Percentiles rank a stretch among this genome's conserved stretches.
These are phyloP conservation scores for Epizoanthus scotinus DNA, from an alignment of 92 coral and sea anemone genomes.

Conservation along the genomic window DNA sequence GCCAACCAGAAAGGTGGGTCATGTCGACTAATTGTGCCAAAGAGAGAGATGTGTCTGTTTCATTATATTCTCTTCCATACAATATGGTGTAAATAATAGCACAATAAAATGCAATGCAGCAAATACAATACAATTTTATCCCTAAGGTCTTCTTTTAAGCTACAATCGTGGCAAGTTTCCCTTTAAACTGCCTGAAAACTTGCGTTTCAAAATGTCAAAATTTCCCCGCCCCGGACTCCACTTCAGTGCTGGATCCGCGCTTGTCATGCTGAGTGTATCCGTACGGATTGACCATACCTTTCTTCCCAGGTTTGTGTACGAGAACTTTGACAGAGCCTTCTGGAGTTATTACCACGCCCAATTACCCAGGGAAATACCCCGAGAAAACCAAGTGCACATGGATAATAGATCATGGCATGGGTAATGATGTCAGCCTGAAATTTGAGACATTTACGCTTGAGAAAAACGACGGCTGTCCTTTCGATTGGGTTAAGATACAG, in stretches of 20 bases:
- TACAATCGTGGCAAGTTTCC: too few species aligned
- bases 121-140: too few species aligned
- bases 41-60: not conserved
- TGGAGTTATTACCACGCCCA: constrained; percentile 72
- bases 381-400: constrained; percentile 52
- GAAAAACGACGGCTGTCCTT: constrained; percentile 46
- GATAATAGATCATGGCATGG: constrained; percentile 72
- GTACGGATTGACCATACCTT: too few species aligned
- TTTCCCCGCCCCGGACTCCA: too few species aligned
- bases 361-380: constrained; percentile 64
- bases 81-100: too few species aligned
- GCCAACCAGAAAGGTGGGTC: constrained; percentile 33
- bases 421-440: constrained; percentile 61
- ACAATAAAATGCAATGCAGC: too few species aligned
- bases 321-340: constrained; percentile 47
- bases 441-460: constrained; percentile 69
- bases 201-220: too few species aligned
- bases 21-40: not conserved
- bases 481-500: constrained; percentile 65
- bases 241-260: too few species aligned
- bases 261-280: too few species aligned
- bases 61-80: not conserved
- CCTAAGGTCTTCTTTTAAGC: too few species aligned
- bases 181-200: too few species aligned
- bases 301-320: constrained; percentile 56